Conservation (phyloP, 2,113 vertebrate species). For the Pseudopodoces humilis region DNA sequence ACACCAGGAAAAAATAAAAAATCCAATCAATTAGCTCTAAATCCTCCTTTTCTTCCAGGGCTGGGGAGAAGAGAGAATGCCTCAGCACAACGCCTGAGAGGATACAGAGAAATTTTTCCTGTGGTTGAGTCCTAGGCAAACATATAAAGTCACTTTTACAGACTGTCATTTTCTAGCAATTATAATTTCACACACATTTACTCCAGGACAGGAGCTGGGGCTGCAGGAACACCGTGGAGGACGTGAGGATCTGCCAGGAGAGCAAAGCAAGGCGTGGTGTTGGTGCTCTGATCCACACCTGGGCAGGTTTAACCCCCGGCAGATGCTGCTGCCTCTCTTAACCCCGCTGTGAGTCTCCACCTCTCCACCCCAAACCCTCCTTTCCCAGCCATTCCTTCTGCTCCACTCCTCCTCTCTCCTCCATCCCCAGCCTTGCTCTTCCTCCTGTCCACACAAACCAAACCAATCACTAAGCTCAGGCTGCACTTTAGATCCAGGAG, state of each 20-base stretch:
- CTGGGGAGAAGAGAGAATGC: neutral
- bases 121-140: neutral
- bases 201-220: neutral
- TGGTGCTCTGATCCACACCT: neutral
- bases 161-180: neutral
- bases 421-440: neutral
- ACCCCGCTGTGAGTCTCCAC: neutral
- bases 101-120: neutral
- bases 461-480: neutral
- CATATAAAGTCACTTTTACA: neutral
- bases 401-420: neutral
- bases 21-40: neutral
- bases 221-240: neutral
- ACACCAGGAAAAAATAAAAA: neutral
- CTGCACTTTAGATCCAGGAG: neutral
- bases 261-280: fast-evolving
- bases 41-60: neutral
- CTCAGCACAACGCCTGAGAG: neutral
- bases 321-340: neutral
- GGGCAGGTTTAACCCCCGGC: neutral
- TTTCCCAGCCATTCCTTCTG: neutral
- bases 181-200: slow-evolving; percentile 23
- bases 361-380: neutral
- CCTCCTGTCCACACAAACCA: neutral
- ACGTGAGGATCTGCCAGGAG: neutral